Evolutionary conservation across 2,888 invertebrate species (phyloP), one percentile per base, ranked within the genome.

Genomic region (Melitaea athalia): DNA sequence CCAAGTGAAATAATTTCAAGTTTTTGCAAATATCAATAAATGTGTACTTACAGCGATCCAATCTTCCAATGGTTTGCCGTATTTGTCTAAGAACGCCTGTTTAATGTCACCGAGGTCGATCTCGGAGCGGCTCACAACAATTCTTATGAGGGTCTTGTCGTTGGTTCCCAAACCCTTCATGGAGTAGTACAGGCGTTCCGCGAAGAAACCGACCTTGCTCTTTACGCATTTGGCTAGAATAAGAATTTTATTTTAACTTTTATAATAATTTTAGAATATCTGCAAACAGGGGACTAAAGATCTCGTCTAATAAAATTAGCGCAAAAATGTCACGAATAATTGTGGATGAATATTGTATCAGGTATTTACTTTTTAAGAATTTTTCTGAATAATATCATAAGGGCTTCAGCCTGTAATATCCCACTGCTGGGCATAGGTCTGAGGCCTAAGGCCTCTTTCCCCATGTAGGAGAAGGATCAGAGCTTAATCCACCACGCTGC

Each of bases 101-200:
- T 98, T 98, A 83, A 99, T 97, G 86, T 98, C 97, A 67, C 97
- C 97, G 81, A 98, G 94, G 88, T 98, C 98, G 78, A 98, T 97
- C 93, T 98, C 97, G 67, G 97, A 96, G 85, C 98, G 95, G 77
- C 98, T 97, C 66, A 98, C 98, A 75, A 98, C 91, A 79, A 99
- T 97, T 85, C 98, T 96, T 83, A 98, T 98, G 77, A 99, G 93
- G 70, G 98, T 97, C 85, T 96, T 96, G 87, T 99, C 98, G 83
- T 97, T 97, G 73, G 98, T 98, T 43, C 95, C 97, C 79, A 97
- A 80, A 59, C 99, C 98, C 86, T 96, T 96, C 98, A 99, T 98
- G 75, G 97, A 95, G 73, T 97, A 95, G 87, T 98, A 95, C 53
- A 99, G 94, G 77, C 98, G 95, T 86, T 98, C 97, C 50, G 98